These are phyloP conservation scores for Morelia viridis DNA, from an alignment of 2,797 vertebrate genomes.

Conservation along the genomic window DNA sequence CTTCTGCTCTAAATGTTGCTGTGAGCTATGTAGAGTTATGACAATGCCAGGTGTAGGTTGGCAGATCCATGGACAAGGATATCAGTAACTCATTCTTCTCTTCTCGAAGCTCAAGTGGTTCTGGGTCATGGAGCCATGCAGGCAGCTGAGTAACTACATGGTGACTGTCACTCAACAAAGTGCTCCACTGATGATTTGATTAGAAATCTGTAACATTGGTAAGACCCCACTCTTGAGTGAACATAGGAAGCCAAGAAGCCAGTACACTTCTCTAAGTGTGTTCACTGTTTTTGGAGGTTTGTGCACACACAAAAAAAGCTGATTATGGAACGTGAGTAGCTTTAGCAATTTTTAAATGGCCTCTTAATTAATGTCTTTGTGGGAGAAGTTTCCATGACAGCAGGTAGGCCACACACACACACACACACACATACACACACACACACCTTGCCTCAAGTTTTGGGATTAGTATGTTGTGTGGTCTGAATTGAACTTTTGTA, in stretches of 20 bases:
- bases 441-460: background rate
- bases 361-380: background rate
- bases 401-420: background rate
- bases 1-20: too few relatives aligned
- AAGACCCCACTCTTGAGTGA: background rate
- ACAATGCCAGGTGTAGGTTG: background rate
- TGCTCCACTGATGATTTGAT: background rate
- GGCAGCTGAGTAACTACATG: background rate
- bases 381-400: accelerated
- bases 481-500: background rate
- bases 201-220: background rate
- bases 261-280: background rate
- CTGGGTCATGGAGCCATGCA: background rate
- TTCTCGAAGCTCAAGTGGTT: too few relatives aligned
- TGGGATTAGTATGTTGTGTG: background rate
- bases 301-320: accelerated
- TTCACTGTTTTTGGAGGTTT: background rate
- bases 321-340: background rate
- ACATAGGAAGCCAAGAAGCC: background rate
- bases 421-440: too few relatives aligned
- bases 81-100: background rate
- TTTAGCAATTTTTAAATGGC: background rate
- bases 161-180: background rate
- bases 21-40: background rate
- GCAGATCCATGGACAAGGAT: background rate